Percentiles rank a stretch among this genome's conserved stretches.
These are phyloP conservation scores for Stegodyphus dumicola DNA, from an alignment of 1,140 invertebrate species.

Conservation along the genomic window DNA sequence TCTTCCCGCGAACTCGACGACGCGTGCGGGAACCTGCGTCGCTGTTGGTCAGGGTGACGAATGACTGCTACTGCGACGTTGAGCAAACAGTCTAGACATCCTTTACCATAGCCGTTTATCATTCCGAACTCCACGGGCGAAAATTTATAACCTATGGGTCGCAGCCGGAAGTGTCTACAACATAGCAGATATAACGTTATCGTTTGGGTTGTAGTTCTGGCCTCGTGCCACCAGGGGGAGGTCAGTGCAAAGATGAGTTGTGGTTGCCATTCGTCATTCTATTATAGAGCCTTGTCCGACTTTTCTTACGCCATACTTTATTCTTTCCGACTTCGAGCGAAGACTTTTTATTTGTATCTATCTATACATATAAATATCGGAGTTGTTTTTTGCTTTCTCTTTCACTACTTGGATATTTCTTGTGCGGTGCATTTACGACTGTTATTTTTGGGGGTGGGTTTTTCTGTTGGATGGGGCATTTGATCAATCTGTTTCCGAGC, in stretches of 20 bases:
- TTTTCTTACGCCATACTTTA: not conserved
- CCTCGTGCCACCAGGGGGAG: conserved; percentile 19
- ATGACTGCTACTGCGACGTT: not conserved
- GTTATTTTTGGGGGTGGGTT: conserved; percentile 8
- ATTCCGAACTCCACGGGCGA: not conserved
- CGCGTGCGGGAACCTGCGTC: too few relatives aligned
- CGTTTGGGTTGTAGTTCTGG: conserved; percentile 18
- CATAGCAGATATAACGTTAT: conserved; percentile 42
- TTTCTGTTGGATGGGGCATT: too few relatives aligned
- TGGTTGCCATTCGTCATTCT: conserved; percentile 47
- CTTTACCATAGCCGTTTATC: conserved; percentile 21
- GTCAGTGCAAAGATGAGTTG: conserved; percentile 52
- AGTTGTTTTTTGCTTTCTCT: not conserved
- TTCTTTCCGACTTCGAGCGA: conserved; percentile 15
- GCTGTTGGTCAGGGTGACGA: too few relatives aligned
- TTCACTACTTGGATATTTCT: conserved; percentile 1
- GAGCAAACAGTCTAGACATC: conserved; percentile 16
- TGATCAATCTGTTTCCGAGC: too few relatives aligned
- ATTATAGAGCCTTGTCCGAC: conserved; percentile 35
- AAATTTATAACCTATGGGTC: conserved; percentile 49
- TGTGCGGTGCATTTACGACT: not conserved
- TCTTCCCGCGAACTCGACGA: too few relatives aligned
- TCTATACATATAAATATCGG: conserved; percentile 37
- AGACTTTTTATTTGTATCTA: conserved; percentile 34
- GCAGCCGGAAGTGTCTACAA: conserved; percentile 43